Conservation (phyloP, 2,888 invertebrate genomes). For the Creontiades dilutus region DNA sequence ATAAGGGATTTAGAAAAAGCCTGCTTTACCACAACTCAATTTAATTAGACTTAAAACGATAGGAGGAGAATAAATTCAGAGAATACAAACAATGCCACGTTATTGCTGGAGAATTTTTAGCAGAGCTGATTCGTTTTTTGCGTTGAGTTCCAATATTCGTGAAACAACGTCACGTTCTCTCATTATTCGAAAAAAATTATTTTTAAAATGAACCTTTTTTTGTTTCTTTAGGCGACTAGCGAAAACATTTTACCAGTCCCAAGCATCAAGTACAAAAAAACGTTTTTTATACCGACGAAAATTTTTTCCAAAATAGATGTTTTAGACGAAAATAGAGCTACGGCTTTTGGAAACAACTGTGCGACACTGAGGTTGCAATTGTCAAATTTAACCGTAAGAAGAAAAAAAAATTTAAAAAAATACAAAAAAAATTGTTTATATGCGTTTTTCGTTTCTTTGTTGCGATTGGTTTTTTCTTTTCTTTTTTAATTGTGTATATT, state of each 20-base stretch:
- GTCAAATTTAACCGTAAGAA: conserved; percentile 10
- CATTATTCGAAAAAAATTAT: conserved; percentile 46
- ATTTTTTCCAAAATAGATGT: neutral
- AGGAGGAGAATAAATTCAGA: neutral
- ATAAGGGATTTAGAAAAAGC: conserved; percentile 55
- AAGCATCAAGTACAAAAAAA: conserved; percentile 42
- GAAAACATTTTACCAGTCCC: conserved; percentile 33
- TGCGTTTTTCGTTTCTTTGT: conserved; percentile 38
- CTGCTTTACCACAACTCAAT: conserved; percentile 35
- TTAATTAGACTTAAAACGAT: neutral
- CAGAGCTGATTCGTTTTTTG: too few relatives aligned
- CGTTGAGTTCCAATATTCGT: too few relatives aligned
- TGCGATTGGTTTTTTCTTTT: neutral
- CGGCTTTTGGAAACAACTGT: neutral
- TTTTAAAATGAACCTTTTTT: conserved; percentile 43
- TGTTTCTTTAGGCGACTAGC: conserved; percentile 1
- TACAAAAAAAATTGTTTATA: conserved; percentile 32
- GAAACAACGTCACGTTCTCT: conserved; percentile 2
- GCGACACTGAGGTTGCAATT: neutral
- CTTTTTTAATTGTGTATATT: conserved; percentile 33
- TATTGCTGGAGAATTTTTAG: neutral
- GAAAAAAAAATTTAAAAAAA: conserved; percentile 6
- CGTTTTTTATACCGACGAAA: conserved; percentile 41
- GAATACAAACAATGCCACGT: neutral
- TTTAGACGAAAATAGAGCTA: too few relatives aligned